These are phyloP conservation scores for Brachionus rubens DNA, from an alignment of 1,140 invertebrate genomes.

Conservation along the genomic window DNA sequence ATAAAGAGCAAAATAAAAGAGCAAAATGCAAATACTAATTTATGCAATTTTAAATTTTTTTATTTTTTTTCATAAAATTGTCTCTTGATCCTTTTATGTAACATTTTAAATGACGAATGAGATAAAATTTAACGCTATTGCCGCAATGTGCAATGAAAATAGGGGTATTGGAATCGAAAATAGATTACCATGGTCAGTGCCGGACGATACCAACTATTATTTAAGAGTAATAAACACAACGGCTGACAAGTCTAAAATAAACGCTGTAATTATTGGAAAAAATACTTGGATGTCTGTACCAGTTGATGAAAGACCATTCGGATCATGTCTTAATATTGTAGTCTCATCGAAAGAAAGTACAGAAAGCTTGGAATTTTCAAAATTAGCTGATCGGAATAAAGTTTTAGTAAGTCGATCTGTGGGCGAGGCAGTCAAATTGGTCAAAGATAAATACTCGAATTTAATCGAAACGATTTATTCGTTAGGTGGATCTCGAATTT, in stretches of 20 bases:
- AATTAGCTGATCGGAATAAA: not conserved
- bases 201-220: slow-evolving; percentile 12
- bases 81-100: not conserved
- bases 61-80: no score
- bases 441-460: slow-evolving; percentile 1
- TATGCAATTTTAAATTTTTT: no score
- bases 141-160: slow-evolving; percentile 38
- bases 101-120: not conserved
- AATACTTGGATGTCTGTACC: slow-evolving; percentile 14
- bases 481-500: slow-evolving; percentile 29
- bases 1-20: no score
- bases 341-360: not conserved
- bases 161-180: slow-evolving; percentile 30
- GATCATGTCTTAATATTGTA: slow-evolving; percentile 11
- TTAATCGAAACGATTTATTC: slow-evolving; percentile 15
- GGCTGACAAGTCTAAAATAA: slow-evolving; percentile 7
- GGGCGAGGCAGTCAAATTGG: not conserved
- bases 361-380: not conserved
- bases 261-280: slow-evolving; percentile 21
- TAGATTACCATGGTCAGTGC: slow-evolving; percentile 11
- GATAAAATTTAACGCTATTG: slow-evolving; percentile 35
- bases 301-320: not conserved
- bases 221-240: slow-evolving; percentile 31
- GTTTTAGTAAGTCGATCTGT: not conserved
- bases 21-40: no score